Evolutionary conservation across 2,113 vertebrate genomes (phyloP), one percentile per base, ranked within the genome.

Genomic region (Eublepharis macularius): DNA sequence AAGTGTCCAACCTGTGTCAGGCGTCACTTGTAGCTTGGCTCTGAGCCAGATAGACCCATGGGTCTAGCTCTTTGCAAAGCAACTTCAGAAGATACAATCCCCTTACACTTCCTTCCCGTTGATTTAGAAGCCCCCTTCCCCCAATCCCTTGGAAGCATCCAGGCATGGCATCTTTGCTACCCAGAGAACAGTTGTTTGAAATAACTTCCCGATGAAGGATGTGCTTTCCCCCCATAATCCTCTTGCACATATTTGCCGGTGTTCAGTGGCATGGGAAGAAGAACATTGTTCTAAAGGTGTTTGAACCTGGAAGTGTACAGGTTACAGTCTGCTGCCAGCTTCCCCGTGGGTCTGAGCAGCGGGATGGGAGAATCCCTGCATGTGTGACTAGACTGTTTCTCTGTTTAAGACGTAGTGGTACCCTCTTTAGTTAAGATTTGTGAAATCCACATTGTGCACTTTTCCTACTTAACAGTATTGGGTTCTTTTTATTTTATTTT

Each of bases 391-490:
- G 92, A 79, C 93, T 91, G 92, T 87, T 89, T 66, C 86, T 92
- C 87, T 93, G 91, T 96, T 95, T 93, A 90, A 92, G 92, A 84
- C 77, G 76, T 95, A 92, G 83, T 73, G 93, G 94, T 96, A 95
- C 91, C 93, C 95, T 94, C 94, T 92, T 87, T 95, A 91, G 75
- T 91, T 77, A 93, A 88, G 82, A 90, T 95, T 94, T 95, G 93
- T 94, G 96, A 96, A 85, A 94, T 93, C 94, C 54, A 95, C 93
- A 96, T 93, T 88, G 95, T 97, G 97, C 97, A 98, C 97, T 97
- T 97, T 97, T 97, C 96, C 95, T 95, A 96, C 91, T 92, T 93
- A 93, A 92, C 93, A 93, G 93, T 94, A 95, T 91, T 90, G 60
- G 77, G 84, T 86, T 60, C 72, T 86, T 83, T 51, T 3, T 86